A percentile compares a stretch with the other conserved stretches of the same genome.
phyloP scores from a whole-genome alignment of 1,140 invertebrate genomes.

The Prorops nasuta region DNA sequence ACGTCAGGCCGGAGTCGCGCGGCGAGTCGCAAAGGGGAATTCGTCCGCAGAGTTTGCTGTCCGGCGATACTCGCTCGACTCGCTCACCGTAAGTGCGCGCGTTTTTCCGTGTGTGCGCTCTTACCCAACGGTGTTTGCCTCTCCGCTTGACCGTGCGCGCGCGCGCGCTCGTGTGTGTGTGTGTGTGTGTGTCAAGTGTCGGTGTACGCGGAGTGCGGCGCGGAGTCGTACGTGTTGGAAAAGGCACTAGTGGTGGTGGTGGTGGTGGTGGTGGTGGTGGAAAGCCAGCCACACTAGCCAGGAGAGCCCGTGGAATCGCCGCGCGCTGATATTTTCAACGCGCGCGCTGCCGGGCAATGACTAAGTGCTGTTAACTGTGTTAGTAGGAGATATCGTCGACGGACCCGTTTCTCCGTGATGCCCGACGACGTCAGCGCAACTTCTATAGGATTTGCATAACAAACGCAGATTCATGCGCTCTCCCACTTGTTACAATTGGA shows the following conservation, averaged over 20 bases:
- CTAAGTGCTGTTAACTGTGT: slow-evolving; percentile 44
- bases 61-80: slow-evolving; percentile 7
- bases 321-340: no score
- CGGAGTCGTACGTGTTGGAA: no score
- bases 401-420: slow-evolving; percentile 25
- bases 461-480: slow-evolving; percentile 50
- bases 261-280: slow-evolving; percentile 6
- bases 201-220: no score
- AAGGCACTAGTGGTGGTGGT: slow-evolving; percentile 2
- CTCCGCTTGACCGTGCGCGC: no score
- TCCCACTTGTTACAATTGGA: no score
- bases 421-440: slow-evolving; percentile 44
- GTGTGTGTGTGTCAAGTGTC: no score
- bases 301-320: neutral
- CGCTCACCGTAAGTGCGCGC: no score
- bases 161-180: no score
- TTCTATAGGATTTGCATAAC: slow-evolving; percentile 52
- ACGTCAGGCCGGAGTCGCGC: slow-evolving; percentile 34
- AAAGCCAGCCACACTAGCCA: neutral
- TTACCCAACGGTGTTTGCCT: no score
- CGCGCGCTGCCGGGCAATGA: slow-evolving; percentile 40
- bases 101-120: no score
- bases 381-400: slow-evolving; percentile 41
- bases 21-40: slow-evolving; percentile 18
- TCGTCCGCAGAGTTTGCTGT: slow-evolving; percentile 27